Evolutionary conservation across 2,113 vertebrate species (phyloP).

Genomic region (Balaenoptera acutorostrata): DNA sequence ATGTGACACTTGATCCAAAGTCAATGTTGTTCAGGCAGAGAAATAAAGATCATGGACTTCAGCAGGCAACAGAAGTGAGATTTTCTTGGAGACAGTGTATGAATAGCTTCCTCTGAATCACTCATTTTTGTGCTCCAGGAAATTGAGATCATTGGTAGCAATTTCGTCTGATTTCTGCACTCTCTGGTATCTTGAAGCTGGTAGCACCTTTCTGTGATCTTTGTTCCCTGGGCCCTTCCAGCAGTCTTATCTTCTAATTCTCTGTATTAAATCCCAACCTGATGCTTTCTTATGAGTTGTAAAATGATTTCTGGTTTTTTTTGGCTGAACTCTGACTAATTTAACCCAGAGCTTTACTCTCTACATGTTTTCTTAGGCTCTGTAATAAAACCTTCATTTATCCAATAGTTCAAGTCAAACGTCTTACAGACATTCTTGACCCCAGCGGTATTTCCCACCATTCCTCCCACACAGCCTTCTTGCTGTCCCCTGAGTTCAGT

Average conservation of each 20-base stretch:
- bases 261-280: background rate
- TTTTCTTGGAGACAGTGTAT: background rate
- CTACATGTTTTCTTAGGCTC: background rate
- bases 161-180: background rate
- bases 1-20: background rate
- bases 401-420: background rate
- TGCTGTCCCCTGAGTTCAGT: background rate
- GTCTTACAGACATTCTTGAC: background rate
- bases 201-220: background rate
- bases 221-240: background rate
- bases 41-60: background rate
- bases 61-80: background rate
- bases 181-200: background rate
- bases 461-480: background rate
- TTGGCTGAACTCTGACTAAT: background rate
- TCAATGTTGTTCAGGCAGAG: background rate
- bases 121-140: background rate
- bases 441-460: accelerated
- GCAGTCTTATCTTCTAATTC: background rate
- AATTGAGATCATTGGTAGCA: background rate
- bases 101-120: background rate
- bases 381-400: background rate
- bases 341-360: background rate
- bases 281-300: background rate
- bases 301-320: background rate